Conservation (phyloP, 2,888 invertebrate genomes). For the Pristionchus mayeri region DNA sequence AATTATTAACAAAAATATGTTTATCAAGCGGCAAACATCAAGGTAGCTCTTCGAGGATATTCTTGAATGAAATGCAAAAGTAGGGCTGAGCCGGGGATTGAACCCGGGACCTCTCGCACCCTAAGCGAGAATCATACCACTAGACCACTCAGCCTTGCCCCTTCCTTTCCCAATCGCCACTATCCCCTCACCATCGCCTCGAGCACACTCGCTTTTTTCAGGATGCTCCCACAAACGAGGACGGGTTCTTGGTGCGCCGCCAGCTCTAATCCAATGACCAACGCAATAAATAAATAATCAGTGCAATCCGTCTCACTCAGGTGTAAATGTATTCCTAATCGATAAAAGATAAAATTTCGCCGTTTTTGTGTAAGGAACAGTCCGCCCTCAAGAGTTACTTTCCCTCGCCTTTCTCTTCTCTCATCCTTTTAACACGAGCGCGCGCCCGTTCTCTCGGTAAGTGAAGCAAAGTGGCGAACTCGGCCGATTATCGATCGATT, state of each 20-base stretch:
- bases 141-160: constrained; percentile 73
- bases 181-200: constrained; percentile 20
- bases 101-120: constrained; percentile 77
- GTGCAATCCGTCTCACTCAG: constrained; percentile 33
- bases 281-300: background rate
- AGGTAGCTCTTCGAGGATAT: too few relatives aligned
- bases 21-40: background rate
- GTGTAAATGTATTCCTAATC: constrained; percentile 19
- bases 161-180: background rate
- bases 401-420: constrained; percentile 10
- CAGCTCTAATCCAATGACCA: constrained; percentile 15
- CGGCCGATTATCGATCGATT: background rate
- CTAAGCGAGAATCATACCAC: constrained; percentile 77
- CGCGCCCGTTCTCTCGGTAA: background rate
- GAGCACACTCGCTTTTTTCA: constrained; percentile 42
- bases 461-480: background rate
- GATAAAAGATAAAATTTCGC: background rate
- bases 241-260: constrained; percentile 60
- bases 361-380: background rate
- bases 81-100: constrained; percentile 71
- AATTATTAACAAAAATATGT: background rate
- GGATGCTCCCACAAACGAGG: constrained; percentile 60
- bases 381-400: background rate
- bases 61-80: constrained; percentile 7
- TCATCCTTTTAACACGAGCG: constrained; percentile 11